These are phyloP conservation scores for Perodicticus potto DNA, from an alignment of 2,797 vertebrate genomes.

Conservation along the genomic window DNA sequence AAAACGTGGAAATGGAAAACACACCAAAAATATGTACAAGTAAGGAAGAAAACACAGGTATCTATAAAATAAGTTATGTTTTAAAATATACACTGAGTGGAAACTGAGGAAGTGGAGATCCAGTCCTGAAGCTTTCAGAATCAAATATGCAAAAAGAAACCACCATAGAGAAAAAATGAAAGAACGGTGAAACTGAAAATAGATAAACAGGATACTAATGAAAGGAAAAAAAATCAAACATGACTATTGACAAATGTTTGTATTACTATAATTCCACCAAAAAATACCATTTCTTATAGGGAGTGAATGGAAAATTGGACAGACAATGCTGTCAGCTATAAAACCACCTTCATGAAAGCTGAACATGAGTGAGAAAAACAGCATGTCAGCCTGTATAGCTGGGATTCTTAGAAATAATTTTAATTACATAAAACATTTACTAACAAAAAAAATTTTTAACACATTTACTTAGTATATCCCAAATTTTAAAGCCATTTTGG, in stretches of 20 bases:
- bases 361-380: conserved; percentile 14
- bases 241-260: neutral
- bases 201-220: neutral
- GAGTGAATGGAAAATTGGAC: neutral
- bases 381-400: neutral
- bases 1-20: conserved; percentile 41
- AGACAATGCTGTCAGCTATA: neutral
- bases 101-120: conserved; percentile 36
- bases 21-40: conserved; percentile 34
- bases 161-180: neutral
- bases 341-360: neutral
- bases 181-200: conserved; percentile 14
- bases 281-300: neutral
- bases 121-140: conserved; percentile 55
- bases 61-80: conserved; percentile 41
- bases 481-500: neutral
- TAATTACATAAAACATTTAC: neutral
- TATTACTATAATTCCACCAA: neutral
- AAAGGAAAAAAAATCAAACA: conserved; percentile 3
- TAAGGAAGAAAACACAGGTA: conserved; percentile 44
- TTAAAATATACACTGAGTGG: conserved; percentile 20
- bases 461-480: neutral
- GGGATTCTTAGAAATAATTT: neutral
- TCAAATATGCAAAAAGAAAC: conserved; percentile 34
- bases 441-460: too few species aligned